Conservation (phyloP, 2,888 invertebrate genomes). For the Noctua comes region DNA sequence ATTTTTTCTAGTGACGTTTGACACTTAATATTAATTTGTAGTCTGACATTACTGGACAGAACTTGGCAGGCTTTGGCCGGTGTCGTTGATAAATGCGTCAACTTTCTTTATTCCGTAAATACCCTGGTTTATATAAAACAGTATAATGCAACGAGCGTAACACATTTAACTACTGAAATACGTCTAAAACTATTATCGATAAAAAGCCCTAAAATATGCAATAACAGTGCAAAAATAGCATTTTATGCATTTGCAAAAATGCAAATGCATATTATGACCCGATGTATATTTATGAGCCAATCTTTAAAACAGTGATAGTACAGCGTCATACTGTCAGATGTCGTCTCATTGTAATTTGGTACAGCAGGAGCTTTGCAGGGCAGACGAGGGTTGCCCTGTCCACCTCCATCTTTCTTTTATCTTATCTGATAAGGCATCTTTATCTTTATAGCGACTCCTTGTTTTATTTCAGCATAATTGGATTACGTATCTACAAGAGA, state of each 20-base stretch:
- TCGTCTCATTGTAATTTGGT: constrained; percentile 39
- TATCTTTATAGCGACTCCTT: constrained; percentile 50
- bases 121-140: no score
- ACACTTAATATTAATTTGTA: no score
- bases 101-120: no score
- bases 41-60: no score
- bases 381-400: constrained; percentile 64
- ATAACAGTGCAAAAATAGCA: neutral
- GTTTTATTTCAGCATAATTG: constrained; percentile 55
- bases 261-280: neutral
- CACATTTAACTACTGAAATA: no score
- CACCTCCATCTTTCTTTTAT: constrained; percentile 60
- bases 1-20: no score
- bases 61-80: no score
- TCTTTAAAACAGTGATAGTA: constrained; percentile 10
- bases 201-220: neutral
- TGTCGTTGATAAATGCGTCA: no score
- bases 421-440: constrained; percentile 60
- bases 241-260: neutral
- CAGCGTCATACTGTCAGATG: constrained; percentile 25
- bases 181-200: no score
- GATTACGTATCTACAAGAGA: constrained; percentile 25
- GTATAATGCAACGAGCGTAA: no score
- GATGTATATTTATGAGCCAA: neutral
- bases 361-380: constrained; percentile 34